Evolutionary conservation across 1,140 invertebrate species (phyloP).

Genomic region (Asobara japonica): DNA sequence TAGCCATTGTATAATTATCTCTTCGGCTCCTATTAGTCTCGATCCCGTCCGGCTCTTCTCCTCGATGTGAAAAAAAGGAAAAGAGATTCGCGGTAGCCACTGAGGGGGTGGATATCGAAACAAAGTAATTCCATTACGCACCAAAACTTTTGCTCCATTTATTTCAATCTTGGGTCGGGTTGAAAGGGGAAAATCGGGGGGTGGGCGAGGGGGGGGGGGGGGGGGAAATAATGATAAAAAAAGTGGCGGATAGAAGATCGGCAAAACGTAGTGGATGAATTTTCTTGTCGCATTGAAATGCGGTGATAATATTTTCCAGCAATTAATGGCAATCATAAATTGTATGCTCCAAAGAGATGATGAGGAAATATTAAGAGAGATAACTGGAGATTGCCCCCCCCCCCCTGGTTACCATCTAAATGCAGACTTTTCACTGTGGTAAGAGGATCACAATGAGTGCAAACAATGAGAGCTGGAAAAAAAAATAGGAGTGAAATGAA

Average conservation of each 20-base stretch:
- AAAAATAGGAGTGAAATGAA: conserved; percentile 14
- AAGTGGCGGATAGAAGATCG: too few species aligned
- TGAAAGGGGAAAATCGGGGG: background rate
- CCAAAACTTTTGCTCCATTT: conserved; percentile 43
- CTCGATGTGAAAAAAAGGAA: conserved; percentile 27
- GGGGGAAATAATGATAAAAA: conserved; percentile 8
- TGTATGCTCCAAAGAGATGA: background rate
- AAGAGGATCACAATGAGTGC: conserved; percentile 27
- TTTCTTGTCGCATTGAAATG: conserved; percentile 3
- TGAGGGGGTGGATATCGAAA: conserved; percentile 39
- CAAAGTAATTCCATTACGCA: conserved; percentile 48
- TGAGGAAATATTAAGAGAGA: conserved; percentile 9
- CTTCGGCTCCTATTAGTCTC: conserved; percentile 42
- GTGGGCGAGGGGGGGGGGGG: background rate
- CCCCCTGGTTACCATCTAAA: background rate
- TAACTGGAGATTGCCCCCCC: background rate
- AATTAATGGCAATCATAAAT: conserved; percentile 38
- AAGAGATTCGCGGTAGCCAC: background rate
- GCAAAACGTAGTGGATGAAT: too few species aligned
- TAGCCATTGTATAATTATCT: conserved; percentile 55
- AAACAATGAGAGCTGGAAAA: conserved; percentile 5
- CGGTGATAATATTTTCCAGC: conserved; percentile 28
- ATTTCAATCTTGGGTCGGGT: conserved; percentile 37
- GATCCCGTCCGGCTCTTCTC: conserved; percentile 35
- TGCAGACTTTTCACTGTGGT: conserved; percentile 2